Evolutionary conservation across 2,888 invertebrate genomes (phyloP).

Genomic region (Lasioglossum villosulum): DNA sequence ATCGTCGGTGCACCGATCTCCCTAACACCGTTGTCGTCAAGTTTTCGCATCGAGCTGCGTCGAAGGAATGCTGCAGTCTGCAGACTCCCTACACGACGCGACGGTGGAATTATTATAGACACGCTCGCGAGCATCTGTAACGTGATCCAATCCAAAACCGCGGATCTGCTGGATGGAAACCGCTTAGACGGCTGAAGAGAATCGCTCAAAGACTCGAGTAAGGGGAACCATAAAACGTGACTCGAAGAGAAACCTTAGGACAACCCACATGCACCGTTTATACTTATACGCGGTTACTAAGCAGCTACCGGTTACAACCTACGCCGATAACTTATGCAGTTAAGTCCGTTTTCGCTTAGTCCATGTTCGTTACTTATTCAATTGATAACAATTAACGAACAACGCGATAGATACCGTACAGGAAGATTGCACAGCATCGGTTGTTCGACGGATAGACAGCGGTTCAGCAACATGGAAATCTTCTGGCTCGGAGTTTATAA

Average conservation of each 20-base stretch:
- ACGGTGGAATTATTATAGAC: background rate
- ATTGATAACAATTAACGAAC: slow-evolving; percentile 33
- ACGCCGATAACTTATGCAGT: slow-evolving; percentile 25
- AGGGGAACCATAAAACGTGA: slow-evolving; percentile 39
- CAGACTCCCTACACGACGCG: background rate
- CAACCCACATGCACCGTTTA: slow-evolving; percentile 50
- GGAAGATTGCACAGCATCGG: background rate
- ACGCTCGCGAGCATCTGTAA: background rate
- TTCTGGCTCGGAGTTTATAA: background rate
- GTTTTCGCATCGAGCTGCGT: background rate
- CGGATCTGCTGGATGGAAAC: slow-evolving; percentile 6
- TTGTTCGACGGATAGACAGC: background rate
- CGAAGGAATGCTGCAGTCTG: background rate
- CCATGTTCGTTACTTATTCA: background rate
- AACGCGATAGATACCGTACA: background rate
- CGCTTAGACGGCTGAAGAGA: slow-evolving; percentile 39
- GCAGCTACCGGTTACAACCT: slow-evolving; percentile 36
- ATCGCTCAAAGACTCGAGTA: slow-evolving; percentile 33
- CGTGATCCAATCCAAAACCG: background rate
- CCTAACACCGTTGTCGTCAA: background rate
- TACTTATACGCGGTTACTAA: slow-evolving; percentile 44
- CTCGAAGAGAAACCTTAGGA: slow-evolving; percentile 49
- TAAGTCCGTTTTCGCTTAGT: slow-evolving; percentile 16
- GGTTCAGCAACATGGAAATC: background rate
- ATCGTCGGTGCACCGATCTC: background rate